A percentile compares a stretch with the other conserved stretches of the same genome.
Conservation (phyloP, 2,888 invertebrate genomes). For the Baronia brevicornis region DNA sequence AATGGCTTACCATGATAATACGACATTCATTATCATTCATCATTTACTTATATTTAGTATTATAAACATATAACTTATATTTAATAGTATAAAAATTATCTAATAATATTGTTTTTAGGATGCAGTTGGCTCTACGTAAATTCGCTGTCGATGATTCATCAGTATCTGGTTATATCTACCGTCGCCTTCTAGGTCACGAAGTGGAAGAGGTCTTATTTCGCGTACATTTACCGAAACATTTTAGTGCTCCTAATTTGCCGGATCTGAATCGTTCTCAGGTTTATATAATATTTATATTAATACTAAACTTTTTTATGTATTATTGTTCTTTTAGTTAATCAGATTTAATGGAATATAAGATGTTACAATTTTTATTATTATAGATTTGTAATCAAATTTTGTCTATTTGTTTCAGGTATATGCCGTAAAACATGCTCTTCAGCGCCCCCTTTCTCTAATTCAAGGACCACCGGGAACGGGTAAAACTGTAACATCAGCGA, state of each 20-base stretch:
- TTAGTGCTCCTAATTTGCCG: conserved; percentile 97
- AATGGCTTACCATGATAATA: no score
- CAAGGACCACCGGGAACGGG: conserved; percentile 99
- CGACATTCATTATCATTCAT: no score
- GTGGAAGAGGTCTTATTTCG: conserved; percentile 95
- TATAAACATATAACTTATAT: neutral
- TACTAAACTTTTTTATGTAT: no score
- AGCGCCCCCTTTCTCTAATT: conserved; percentile 95
- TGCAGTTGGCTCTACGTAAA: conserved; percentile 95
- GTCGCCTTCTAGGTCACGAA: conserved; percentile 95
- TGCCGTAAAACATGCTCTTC: conserved; percentile 98
- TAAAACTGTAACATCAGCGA: conserved; percentile 99
- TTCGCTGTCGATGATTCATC: conserved; percentile 98
- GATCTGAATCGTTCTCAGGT: conserved; percentile 97
- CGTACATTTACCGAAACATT: conserved; percentile 94
- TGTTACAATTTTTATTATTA: neutral
- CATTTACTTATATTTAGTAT: neutral
- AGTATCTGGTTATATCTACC: conserved; percentile 98
- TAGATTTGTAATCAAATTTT: neutral
- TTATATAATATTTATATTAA: conserved; percentile 15
- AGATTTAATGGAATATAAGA: no score
- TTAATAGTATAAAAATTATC: neutral
- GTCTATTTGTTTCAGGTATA: conserved; percentile 80
- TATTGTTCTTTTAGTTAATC: no score
- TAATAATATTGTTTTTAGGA: conserved; percentile 72